Conservation (phyloP, 2,888 invertebrate genomes). For the Ormyrus pomaceus region DNA sequence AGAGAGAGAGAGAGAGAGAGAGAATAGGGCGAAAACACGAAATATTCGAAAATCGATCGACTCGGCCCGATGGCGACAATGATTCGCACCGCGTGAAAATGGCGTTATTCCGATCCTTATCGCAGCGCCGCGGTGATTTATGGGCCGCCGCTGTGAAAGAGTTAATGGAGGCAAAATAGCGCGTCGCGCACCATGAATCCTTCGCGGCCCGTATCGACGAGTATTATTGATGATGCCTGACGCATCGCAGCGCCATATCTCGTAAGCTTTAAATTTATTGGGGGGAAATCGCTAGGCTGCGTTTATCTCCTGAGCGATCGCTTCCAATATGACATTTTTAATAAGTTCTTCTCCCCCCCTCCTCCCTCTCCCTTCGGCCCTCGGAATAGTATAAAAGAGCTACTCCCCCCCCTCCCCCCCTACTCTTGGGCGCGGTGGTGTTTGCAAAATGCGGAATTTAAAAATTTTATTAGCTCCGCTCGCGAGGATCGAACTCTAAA, state of each 20-base stretch:
- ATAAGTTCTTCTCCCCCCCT: conserved; percentile 23
- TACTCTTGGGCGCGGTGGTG: neutral
- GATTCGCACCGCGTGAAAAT: conserved; percentile 60
- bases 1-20: neutral
- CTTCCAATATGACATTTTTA: conserved; percentile 39
- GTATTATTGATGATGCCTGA: conserved; percentile 64
- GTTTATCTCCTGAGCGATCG: conserved; percentile 32
- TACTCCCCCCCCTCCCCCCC: neutral
- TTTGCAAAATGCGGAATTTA: neutral
- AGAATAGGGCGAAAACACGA: neutral
- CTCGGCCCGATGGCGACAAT: conserved; percentile 53
- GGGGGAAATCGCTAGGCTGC: conserved; percentile 38
- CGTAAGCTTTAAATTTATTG: conserved; percentile 54
- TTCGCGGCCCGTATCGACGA: conserved; percentile 60
- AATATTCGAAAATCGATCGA: conserved; percentile 25
- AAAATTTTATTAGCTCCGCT: conserved; percentile 10
- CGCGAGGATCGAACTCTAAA: conserved; percentile 12
- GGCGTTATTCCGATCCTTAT: conserved; percentile 62
- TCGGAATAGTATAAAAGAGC: too few species aligned
- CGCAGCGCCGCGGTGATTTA: conserved; percentile 62
- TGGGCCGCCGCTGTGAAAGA: conserved; percentile 62
- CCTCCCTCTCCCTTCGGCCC: neutral
- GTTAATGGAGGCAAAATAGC: conserved; percentile 69
- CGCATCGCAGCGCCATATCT: conserved; percentile 47
- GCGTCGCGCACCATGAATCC: conserved; percentile 64